Percentiles rank a stretch among this genome's conserved stretches.
Evolutionary conservation across 2,113 vertebrate species (phyloP).

Genomic region (Drymodes brunneopygia): DNA sequence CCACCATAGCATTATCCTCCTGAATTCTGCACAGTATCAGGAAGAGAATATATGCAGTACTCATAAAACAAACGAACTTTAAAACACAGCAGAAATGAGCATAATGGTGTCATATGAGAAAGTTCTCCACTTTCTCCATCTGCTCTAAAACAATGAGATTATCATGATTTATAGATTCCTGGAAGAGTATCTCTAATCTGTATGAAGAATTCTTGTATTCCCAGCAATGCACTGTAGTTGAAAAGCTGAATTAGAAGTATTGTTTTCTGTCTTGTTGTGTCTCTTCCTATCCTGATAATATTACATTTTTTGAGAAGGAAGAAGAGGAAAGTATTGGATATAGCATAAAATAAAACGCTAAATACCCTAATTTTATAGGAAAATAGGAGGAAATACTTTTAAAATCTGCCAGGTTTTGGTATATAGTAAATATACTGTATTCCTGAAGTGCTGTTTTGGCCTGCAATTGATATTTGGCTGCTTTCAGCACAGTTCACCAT

Average conservation of each 20-base stretch:
- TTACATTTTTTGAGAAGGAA: background rate
- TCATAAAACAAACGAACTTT: background rate
- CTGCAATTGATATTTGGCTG: background rate
- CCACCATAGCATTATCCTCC: background rate
- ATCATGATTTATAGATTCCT: background rate
- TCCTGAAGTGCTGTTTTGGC: background rate
- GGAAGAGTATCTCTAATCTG: background rate
- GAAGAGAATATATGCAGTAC: background rate
- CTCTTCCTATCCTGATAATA: background rate
- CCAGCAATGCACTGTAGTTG: background rate
- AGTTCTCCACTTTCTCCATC: background rate
- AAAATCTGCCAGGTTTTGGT: fast-evolving
- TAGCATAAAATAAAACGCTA: background rate
- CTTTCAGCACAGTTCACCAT: background rate
- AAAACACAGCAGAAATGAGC: background rate
- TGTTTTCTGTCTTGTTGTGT: background rate
- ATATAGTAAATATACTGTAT: background rate
- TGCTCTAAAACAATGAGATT: background rate
- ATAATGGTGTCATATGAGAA: background rate
- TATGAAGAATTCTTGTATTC: background rate
- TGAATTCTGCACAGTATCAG: background rate
- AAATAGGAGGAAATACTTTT: background rate
- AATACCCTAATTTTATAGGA: background rate
- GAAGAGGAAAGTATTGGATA: background rate
- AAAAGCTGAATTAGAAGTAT: background rate